phyloP scores from a whole-genome alignment of 2,888 invertebrate species.

The Standfussiana lucernea region DNA sequence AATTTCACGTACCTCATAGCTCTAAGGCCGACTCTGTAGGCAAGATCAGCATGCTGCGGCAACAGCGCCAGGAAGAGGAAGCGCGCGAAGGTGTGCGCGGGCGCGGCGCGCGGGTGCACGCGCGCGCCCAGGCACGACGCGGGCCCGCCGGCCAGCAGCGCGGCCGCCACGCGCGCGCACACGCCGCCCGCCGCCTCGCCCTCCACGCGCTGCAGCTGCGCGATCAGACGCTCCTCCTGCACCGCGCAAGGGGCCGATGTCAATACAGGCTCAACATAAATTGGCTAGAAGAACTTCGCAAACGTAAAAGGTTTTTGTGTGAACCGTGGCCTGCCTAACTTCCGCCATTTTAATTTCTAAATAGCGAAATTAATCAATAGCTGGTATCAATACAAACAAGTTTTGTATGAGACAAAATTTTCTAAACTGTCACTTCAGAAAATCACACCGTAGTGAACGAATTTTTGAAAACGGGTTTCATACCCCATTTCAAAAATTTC shows the following conservation, averaged over 20 bases:
- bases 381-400: too few species aligned
- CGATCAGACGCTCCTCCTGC: constrained; percentile 93
- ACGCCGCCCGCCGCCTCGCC: constrained; percentile 93
- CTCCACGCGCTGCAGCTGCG: constrained; percentile 94
- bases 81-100: constrained; percentile 96
- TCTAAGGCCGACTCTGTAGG: constrained; percentile 94
- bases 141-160: constrained; percentile 94
- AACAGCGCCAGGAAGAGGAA: constrained; percentile 95
- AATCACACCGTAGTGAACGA: too few species aligned
- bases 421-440: too few species aligned
- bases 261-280: neutral
- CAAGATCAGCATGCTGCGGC: constrained; percentile 94
- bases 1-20: constrained; percentile 91
- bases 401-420: too few species aligned
- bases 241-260: neutral
- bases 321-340: too few species aligned
- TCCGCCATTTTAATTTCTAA: too few species aligned
- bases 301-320: too few species aligned
- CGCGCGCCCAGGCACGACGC: constrained; percentile 93
- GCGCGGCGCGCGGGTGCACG: constrained; percentile 95
- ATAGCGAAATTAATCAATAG: too few species aligned
- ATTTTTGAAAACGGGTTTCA: too few species aligned
- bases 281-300: too few species aligned
- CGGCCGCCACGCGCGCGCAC: constrained; percentile 92
- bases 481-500: too few species aligned